These are phyloP conservation scores for Sorex araneus DNA, from an alignment of 2,113 vertebrate species.

Conservation along the genomic window DNA sequence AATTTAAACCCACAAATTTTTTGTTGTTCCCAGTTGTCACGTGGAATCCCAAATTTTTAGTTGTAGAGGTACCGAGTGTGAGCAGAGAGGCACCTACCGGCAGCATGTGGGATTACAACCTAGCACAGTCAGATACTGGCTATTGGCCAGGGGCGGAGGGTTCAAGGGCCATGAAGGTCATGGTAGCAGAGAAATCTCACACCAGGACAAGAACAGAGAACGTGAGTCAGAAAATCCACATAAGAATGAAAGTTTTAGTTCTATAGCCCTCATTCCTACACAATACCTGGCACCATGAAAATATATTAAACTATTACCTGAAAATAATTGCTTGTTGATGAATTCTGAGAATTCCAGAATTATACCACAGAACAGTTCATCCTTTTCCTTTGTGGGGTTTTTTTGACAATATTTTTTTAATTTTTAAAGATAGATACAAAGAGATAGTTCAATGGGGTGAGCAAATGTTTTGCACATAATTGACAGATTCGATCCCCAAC, in stretches of 20 bases:
- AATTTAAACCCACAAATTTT: slow-evolving; percentile 21
- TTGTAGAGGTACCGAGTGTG: slow-evolving; percentile 13
- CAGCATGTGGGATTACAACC: slow-evolving; percentile 19
- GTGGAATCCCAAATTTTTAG: background rate
- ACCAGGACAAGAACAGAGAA: background rate
- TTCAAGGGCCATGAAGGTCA: background rate
- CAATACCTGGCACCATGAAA: background rate
- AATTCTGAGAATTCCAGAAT: slow-evolving; percentile 21
- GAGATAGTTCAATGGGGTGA: no score
- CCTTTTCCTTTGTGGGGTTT: background rate
- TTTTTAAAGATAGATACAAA: no score
- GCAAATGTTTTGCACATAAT: no score
- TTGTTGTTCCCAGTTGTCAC: background rate
- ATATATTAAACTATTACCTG: background rate
- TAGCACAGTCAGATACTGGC: slow-evolving; percentile 62
- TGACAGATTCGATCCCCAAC: no score
- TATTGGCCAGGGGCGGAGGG: background rate
- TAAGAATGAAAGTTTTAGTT: background rate
- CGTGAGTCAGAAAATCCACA: background rate
- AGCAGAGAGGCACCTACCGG: slow-evolving; percentile 76
- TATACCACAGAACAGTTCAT: background rate
- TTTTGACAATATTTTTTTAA: no score
- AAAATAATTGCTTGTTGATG: background rate
- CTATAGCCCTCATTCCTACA: background rate
- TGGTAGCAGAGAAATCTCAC: background rate